phyloP scores from a whole-genome alignment of 2,888 invertebrate genomes.

The Temnothorax rugatulus region DNA sequence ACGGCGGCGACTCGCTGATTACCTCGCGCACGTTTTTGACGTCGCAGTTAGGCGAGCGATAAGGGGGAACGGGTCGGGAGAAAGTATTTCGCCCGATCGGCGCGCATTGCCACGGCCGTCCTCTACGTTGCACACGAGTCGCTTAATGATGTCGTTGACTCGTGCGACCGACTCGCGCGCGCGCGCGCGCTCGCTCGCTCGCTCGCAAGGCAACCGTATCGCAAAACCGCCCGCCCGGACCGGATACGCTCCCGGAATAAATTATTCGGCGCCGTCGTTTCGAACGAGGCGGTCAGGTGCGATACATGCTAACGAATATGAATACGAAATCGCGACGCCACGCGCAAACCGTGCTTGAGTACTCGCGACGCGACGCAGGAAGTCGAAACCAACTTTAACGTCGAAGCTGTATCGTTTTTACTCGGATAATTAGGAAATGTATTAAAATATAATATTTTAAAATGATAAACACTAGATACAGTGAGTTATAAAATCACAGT shows the following conservation, averaged over 20 bases:
- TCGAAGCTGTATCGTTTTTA: not conserved
- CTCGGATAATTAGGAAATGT: not conserved
- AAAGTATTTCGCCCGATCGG: constrained; percentile 47
- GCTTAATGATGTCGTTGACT: constrained; percentile 58
- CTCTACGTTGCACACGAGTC: constrained; percentile 47
- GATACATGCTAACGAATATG: constrained; percentile 40
- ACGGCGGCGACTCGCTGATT: not conserved
- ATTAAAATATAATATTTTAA: not conserved
- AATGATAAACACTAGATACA: not conserved
- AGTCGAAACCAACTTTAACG: not conserved
- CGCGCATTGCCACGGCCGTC: constrained; percentile 50
- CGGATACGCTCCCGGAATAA: constrained; percentile 57
- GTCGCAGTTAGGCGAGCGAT: constrained; percentile 37
- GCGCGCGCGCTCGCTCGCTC: constrained; percentile 17
- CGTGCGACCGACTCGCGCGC: constrained; percentile 44
- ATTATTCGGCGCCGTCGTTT: constrained; percentile 53
- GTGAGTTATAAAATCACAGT: not conserved
- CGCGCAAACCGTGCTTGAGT: not conserved
- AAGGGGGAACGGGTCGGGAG: constrained; percentile 24
- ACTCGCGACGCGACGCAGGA: not conserved
- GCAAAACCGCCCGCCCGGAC: constrained; percentile 42
- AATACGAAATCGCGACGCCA: constrained; percentile 25
- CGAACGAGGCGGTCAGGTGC: constrained; percentile 34
- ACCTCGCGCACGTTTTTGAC: constrained; percentile 21
- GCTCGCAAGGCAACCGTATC: constrained; percentile 38